Conservation (phyloP, 2,113 vertebrate species). For the Gobiocypris rarus region DNA sequence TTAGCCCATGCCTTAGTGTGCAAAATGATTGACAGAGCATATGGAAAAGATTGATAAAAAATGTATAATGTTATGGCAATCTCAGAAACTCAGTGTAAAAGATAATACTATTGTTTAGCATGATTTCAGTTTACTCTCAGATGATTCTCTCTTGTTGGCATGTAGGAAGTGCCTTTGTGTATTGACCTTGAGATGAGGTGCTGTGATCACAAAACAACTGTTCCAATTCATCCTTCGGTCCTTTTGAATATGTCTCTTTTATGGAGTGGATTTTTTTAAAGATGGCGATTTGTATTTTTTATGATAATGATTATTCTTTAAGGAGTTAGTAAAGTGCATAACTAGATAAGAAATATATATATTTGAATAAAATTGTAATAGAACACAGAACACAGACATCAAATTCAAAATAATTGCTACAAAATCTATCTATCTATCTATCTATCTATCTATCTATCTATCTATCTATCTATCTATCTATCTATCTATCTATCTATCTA, state of each 20-base stretch:
- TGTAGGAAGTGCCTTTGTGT: not conserved
- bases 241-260: not conserved
- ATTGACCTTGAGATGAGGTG: constrained; percentile 4
- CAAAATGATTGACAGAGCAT: not conserved
- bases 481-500: not conserved
- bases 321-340: not conserved
- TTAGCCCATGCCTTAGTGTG: not conserved
- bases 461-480: not conserved
- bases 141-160: not conserved
- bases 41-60: too few species aligned
- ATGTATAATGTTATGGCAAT: not conserved
- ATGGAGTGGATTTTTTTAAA: not conserved
- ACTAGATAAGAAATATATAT: not conserved
- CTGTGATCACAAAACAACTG: constrained; percentile 19
- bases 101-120: not conserved
- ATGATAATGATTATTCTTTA: not conserved
- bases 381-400: not conserved
- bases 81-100: not conserved
- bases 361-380: not conserved
- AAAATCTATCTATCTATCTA: not conserved
- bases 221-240: not conserved
- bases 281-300: not conserved
- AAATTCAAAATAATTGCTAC: not conserved
- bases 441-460: constrained; percentile 8
- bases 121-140: not conserved